Percentiles rank a stretch among this genome's conserved stretches.
Conservation (phyloP, 2,797 vertebrate genomes). For the Parotocinclus haroldoi region DNA sequence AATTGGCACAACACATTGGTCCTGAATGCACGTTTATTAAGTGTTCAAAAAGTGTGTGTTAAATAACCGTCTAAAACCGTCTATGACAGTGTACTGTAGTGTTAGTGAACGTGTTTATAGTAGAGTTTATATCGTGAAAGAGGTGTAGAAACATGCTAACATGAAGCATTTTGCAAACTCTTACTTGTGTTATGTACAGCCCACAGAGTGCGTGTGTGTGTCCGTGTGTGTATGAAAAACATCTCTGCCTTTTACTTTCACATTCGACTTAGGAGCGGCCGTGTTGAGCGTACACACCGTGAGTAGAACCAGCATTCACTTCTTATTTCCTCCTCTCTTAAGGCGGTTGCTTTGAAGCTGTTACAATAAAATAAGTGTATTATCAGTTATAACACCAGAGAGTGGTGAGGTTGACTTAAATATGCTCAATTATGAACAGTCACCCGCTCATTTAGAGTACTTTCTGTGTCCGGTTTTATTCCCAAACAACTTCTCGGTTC, state of each 20-base stretch:
- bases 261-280: conserved; percentile 1
- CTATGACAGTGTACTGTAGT: too few relatives aligned
- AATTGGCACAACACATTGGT: too few relatives aligned
- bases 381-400: background rate
- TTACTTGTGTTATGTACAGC: background rate
- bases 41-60: too few relatives aligned
- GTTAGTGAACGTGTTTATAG: too few relatives aligned
- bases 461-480: background rate
- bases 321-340: background rate
- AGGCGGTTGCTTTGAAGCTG: background rate
- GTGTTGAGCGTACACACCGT: background rate
- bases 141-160: too few relatives aligned
- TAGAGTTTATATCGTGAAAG: too few relatives aligned
- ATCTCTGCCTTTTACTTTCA: conserved; percentile 10
- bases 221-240: background rate
- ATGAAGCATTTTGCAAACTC: too few relatives aligned
- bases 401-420: background rate
- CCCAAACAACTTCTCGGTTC: too few relatives aligned
- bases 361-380: too few relatives aligned
- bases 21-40: too few relatives aligned
- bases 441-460: background rate
- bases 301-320: conserved; percentile 1
- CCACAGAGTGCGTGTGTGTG: too few relatives aligned
- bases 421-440: background rate
- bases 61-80: too few relatives aligned